Conservation (phyloP, 2,113 vertebrate species). For the Tragelaphus buxtoni region DNA sequence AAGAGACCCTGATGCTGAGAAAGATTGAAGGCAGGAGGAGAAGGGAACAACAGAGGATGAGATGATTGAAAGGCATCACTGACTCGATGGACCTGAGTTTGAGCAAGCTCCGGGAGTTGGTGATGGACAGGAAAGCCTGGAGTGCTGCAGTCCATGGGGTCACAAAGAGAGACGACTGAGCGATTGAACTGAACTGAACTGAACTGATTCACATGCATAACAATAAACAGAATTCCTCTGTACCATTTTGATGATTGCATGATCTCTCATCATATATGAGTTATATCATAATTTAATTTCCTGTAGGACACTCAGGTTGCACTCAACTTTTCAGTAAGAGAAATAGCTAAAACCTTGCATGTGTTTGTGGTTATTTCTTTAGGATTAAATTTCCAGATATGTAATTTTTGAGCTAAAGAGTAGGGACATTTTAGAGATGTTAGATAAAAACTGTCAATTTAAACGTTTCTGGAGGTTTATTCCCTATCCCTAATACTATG, state of each 20-base stretch:
- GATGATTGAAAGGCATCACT: not conserved
- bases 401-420: not conserved
- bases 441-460: not conserved
- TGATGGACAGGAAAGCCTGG: not conserved
- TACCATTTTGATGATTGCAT: not conserved
- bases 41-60: not conserved
- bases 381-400: not conserved
- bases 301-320: not conserved
- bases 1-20: not conserved
- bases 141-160: not conserved
- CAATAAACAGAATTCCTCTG: not conserved
- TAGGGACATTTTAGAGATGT: not conserved
- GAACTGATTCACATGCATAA: not conserved
- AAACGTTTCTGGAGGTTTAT: not conserved
- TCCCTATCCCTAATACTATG: not conserved
- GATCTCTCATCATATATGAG: not conserved
- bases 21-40: not conserved
- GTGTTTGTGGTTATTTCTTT: not conserved
- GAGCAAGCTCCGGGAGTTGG: rapidly evolving
- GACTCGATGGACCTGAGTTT: not conserved
- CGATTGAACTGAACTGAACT: not conserved
- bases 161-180: not conserved
- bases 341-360: not conserved
- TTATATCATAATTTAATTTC: not conserved
- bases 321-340: not conserved